These are phyloP conservation scores for Drosophila fungiperda DNA, from an alignment of 2,888 invertebrate genomes.

Conservation along the genomic window DNA sequence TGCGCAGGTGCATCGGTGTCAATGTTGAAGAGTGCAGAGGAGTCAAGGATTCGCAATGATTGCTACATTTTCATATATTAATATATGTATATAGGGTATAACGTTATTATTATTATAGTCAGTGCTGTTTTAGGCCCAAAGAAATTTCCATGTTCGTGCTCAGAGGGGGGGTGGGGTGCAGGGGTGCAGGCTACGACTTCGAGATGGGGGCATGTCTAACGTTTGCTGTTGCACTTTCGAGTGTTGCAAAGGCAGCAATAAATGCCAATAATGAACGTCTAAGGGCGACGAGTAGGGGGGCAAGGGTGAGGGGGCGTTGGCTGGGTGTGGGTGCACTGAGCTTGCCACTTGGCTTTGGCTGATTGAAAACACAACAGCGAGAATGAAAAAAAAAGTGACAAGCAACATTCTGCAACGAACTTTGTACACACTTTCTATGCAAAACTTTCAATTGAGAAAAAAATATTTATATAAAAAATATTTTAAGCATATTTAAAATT, in stretches of 20 bases:
- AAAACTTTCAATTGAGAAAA: neutral
- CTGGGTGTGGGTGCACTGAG: constrained; percentile 6
- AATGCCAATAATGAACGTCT: constrained; percentile 76
- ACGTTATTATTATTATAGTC: constrained; percentile 37
- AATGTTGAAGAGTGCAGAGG: constrained; percentile 96
- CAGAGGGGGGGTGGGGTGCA: neutral
- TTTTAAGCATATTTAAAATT: neutral
- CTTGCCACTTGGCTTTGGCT: constrained; percentile 60
- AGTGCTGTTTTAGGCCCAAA: constrained; percentile 59
- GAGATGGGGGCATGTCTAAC: constrained; percentile 42
- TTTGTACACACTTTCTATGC: constrained; percentile 13
- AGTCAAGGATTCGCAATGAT: constrained; percentile 90
- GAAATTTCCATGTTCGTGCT: constrained; percentile 55
- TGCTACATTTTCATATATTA: constrained; percentile 60
- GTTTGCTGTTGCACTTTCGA: constrained; percentile 67
- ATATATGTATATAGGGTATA: constrained; percentile 26
- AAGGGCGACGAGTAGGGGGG: constrained; percentile 53
- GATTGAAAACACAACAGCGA: constrained; percentile 66
- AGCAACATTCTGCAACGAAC: neutral
- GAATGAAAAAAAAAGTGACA: constrained; percentile 30
- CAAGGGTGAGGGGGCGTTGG: neutral
- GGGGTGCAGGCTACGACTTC: constrained; percentile 2
- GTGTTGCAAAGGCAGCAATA: constrained; percentile 64
- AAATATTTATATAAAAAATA: no score
- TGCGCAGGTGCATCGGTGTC: constrained; percentile 99